A percentile compares a stretch with the other conserved stretches of the same genome.
phyloP scores from a whole-genome alignment of 2,888 invertebrate species.

The Tetropium fuscum region DNA sequence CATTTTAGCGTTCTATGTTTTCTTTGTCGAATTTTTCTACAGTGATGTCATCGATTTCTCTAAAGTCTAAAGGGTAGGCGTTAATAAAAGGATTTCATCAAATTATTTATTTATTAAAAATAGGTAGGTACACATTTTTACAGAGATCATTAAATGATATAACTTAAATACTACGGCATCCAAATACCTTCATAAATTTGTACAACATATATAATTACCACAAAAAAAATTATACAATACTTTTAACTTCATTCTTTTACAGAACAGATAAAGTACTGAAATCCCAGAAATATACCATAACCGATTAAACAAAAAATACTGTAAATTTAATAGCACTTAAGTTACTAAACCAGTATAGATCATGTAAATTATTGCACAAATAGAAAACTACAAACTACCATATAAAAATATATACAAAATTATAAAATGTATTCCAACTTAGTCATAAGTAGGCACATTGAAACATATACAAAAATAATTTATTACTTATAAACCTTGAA shows the following conservation, averaged over 20 bases:
- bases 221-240: slow-evolving; percentile 14
- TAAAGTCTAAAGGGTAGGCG: too few relatives aligned
- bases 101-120: slow-evolving; percentile 15
- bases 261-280: slow-evolving; percentile 15
- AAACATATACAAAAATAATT: too few relatives aligned
- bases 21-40: too few relatives aligned
- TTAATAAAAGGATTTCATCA: background rate
- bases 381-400: too few relatives aligned
- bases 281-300: slow-evolving; percentile 13
- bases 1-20: too few relatives aligned
- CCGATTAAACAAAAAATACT: slow-evolving; percentile 13
- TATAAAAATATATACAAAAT: slow-evolving; percentile 8
- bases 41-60: too few relatives aligned
- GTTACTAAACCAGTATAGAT: slow-evolving; percentile 23
- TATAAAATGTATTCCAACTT: too few relatives aligned
- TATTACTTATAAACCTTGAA: too few relatives aligned
- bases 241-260: slow-evolving; percentile 6
- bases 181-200: slow-evolving; percentile 8
- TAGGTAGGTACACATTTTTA: slow-evolving; percentile 21
- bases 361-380: slow-evolving; percentile 21
- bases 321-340: slow-evolving; percentile 13
- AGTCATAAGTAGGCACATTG: too few relatives aligned
- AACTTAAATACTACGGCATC: slow-evolving; percentile 2
- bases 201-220: background rate
- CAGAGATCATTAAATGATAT: slow-evolving; percentile 21